Percentiles rank a stretch among this genome's conserved stretches.
phyloP scores from a whole-genome alignment of 2,113 vertebrate genomes.

The Halichoeres trimaculatus region DNA sequence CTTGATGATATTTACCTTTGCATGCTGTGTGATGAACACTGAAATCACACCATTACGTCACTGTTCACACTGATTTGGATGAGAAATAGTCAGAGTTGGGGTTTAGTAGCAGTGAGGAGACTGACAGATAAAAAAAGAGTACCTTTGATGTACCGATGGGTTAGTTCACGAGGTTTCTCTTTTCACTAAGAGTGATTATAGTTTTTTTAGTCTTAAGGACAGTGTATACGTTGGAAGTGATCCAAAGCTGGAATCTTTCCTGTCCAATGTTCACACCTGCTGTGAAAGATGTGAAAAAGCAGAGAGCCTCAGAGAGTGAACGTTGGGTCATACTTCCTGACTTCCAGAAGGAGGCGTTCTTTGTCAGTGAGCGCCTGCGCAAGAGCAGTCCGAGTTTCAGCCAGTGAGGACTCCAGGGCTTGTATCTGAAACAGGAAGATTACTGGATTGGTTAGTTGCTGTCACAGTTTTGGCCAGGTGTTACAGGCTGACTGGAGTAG shows the following conservation, averaged over 20 bases:
- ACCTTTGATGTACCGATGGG: conserved; percentile 33
- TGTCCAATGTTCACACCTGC: no score
- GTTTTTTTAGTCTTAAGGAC: conserved; percentile 18
- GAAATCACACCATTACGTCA: conserved; percentile 46
- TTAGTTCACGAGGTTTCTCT: conserved; percentile 11
- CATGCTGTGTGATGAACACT: conserved; percentile 66
- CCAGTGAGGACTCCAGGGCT: conserved; percentile 84
- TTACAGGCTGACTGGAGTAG: not conserved
- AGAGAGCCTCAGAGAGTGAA: conserved; percentile 86
- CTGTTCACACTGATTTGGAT: conserved; percentile 40
- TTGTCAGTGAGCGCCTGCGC: conserved; percentile 86
- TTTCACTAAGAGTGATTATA: conserved; percentile 4
- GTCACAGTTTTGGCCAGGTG: not conserved
- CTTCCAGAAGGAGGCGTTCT: conserved; percentile 89
- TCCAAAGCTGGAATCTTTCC: conserved; percentile 1
- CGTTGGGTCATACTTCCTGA: conserved; percentile 91
- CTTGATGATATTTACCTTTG: conserved; percentile 25
- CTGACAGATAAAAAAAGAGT: conserved; percentile 37
- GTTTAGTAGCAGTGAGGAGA: conserved; percentile 32
- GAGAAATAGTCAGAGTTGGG: conserved; percentile 21
- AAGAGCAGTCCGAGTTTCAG: conserved; percentile 83
- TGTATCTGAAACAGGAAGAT: conserved; percentile 60
- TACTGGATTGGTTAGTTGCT: conserved; percentile 28
- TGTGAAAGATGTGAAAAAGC: not conserved
- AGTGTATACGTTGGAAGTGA: conserved; percentile 20